phyloP scores from a whole-genome alignment of 2,113 vertebrate genomes.

The Dasyornis broadbenti region DNA sequence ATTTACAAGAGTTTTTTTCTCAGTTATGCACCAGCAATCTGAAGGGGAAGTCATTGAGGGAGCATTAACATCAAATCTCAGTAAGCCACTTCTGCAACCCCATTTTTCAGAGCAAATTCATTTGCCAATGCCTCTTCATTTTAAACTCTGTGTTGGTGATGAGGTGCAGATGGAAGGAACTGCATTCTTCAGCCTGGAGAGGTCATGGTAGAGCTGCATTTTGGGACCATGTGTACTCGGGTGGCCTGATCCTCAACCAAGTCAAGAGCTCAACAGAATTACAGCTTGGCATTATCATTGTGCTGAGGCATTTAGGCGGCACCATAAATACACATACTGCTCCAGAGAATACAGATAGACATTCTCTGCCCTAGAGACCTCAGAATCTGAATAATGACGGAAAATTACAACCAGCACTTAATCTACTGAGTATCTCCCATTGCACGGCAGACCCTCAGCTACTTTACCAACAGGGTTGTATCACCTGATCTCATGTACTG shows the following conservation, averaged over 20 bases:
- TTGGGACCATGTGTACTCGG: neutral
- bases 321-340: neutral
- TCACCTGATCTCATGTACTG: neutral
- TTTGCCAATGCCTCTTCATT: neutral
- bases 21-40: neutral
- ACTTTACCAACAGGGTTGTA: neutral
- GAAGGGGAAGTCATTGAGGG: neutral
- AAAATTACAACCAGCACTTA: neutral
- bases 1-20: neutral
- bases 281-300: neutral
- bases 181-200: constrained; percentile 37
- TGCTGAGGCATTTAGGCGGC: neutral
- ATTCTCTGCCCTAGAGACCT: neutral
- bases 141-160: neutral
- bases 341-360: neutral
- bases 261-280: neutral
- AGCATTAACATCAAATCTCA: neutral
- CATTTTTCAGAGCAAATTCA: neutral
- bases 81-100: neutral
- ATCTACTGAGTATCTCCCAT: neutral
- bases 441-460: neutral
- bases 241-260: neutral
- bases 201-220: constrained; percentile 37
- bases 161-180: neutral
- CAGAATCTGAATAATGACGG: neutral